Conservation (phyloP, 2,113 vertebrate species). For the Polypterus senegalus region DNA sequence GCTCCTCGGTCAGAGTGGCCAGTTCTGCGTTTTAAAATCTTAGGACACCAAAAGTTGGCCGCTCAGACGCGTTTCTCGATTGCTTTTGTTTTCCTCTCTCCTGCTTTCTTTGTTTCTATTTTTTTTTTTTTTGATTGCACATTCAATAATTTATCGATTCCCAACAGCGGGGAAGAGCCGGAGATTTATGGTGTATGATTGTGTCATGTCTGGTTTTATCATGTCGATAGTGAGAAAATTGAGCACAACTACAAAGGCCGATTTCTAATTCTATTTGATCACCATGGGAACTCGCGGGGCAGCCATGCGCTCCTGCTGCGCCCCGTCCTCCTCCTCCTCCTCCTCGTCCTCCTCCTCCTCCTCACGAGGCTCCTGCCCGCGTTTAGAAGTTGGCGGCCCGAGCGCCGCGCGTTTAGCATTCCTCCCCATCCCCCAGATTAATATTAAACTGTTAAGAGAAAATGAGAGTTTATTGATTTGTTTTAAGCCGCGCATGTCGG, state of each 20-base stretch:
- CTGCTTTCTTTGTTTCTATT: not conserved
- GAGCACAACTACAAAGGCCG: slow-evolving; percentile 79
- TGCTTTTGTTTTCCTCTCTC: slow-evolving; percentile 32
- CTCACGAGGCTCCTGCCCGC: slow-evolving; percentile 59
- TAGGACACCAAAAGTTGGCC: too few relatives aligned
- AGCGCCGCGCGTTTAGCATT: slow-evolving; percentile 62
- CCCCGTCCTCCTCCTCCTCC: slow-evolving; percentile 74
- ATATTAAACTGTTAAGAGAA: slow-evolving; percentile 88
- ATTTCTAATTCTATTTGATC: slow-evolving; percentile 85
- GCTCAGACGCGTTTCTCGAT: not conserved
- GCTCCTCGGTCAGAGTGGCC: too few relatives aligned
- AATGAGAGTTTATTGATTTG: slow-evolving; percentile 88
- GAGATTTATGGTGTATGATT: slow-evolving; percentile 77
- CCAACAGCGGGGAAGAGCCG: slow-evolving; percentile 69
- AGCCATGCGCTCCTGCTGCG: slow-evolving; percentile 64
- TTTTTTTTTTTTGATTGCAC: slow-evolving; percentile 64
- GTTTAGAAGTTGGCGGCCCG: slow-evolving; percentile 24
- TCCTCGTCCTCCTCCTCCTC: slow-evolving; percentile 73
- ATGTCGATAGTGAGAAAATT: slow-evolving; percentile 79
- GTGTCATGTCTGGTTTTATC: slow-evolving; percentile 82
- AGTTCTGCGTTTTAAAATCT: too few relatives aligned
- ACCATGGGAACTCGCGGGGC: slow-evolving; percentile 72
- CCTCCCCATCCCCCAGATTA: slow-evolving; percentile 69
- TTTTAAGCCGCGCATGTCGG: slow-evolving; percentile 76
- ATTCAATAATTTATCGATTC: slow-evolving; percentile 79